Evolutionary conservation across 2,113 vertebrate species (phyloP).

Genomic region (Neomonachus schauinslandi): DNA sequence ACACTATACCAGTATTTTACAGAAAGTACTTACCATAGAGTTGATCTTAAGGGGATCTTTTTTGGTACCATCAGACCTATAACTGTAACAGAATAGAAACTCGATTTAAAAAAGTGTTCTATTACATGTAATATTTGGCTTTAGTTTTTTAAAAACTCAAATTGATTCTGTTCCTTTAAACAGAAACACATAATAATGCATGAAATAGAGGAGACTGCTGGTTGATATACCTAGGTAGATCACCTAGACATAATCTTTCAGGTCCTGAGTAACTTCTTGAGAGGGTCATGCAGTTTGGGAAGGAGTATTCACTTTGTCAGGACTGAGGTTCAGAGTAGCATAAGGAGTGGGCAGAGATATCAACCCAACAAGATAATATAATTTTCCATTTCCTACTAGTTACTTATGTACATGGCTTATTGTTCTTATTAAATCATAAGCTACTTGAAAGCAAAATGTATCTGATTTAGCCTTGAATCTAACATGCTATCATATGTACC

Average conservation of each 20-base stretch:
- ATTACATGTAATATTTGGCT: neutral
- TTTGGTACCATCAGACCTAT: constrained; percentile 96
- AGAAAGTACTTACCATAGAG: constrained; percentile 93
- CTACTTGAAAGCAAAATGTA: neutral
- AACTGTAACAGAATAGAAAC: constrained; percentile 86
- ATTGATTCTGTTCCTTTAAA: constrained; percentile 39
- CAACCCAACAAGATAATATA: neutral
- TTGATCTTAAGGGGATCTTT: constrained; percentile 97
- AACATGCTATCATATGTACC: neutral
- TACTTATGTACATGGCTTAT: neutral
- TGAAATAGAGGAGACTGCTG: neutral
- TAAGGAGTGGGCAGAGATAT: neutral
- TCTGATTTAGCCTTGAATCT: constrained; percentile 9
- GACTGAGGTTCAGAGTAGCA: neutral
- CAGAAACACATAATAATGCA: neutral
- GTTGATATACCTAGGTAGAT: neutral
- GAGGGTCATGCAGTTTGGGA: neutral
- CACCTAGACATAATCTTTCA: neutral
- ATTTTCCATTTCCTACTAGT: neutral
- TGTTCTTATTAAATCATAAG: neutral
- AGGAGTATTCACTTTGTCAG: neutral
- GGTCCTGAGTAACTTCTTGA: neutral
- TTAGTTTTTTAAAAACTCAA: neutral
- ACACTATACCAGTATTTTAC: neutral
- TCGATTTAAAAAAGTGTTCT: constrained; percentile 24